Evolutionary conservation across 2,888 invertebrate genomes (phyloP), one percentile per base, ranked within the genome.

Genomic region (Harpalus rufipes): DNA sequence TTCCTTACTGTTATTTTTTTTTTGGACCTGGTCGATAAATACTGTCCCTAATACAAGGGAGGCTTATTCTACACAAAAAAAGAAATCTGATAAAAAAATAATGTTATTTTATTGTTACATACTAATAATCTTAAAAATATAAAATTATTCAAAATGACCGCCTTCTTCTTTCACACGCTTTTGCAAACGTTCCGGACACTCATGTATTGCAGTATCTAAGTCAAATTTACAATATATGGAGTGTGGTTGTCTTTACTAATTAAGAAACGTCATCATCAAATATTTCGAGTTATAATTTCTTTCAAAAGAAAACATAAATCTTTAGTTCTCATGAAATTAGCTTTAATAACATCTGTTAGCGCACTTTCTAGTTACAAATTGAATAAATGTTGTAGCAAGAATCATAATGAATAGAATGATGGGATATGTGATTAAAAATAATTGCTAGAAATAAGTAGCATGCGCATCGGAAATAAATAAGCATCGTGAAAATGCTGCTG

Each of bases 401-500:
- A 12, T 51, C 44, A 51, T 51, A 51, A 12, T 51, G 12, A 51
- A 51, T 8, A 51, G 44, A 51, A 51, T 51, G 44, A 51, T 51
- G 44, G 44, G 44, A 51, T 51, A 8, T 51, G 44, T 51, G 44
- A 51, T 51, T 51, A 51, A 51, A 51, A 59, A 59, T 59, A 59
- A 59, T 59, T 59, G 59, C 59, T 59, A 18, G 18, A 59, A 59
- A 59, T 59, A 7, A 59, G 59, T 59, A 59, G 59, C 59, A 59
- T 59, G 44, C 12, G 10, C 44, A 51, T 51, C 44, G 44, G 44
- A 12, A 51, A 51, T 51, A 51, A 51, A 51, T 51, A 51, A 51
- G 44, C 44, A 51, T 51, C 44, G 12, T 51, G 44, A 51, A 51
- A 51, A 51, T 51, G 12, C 44, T 8, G 7, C 44, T 12, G 44